These are phyloP conservation scores for Macrocentrus cingulum DNA, from an alignment of 1,140 invertebrate species.

Conservation along the genomic window DNA sequence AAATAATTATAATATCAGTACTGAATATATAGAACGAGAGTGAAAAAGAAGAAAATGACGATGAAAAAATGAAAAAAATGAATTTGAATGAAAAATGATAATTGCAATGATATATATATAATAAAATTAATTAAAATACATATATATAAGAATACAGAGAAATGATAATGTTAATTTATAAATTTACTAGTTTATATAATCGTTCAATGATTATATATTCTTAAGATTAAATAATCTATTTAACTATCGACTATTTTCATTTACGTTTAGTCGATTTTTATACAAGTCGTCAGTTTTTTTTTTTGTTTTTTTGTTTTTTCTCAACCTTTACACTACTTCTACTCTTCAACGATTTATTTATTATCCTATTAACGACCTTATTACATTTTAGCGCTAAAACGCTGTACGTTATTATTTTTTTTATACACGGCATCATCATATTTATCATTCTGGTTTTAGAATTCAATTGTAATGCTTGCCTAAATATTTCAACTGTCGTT, in stretches of 20 bases:
- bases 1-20: conserved; percentile 20
- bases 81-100: conserved; percentile 25
- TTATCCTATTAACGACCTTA: not conserved
- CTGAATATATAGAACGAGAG: not conserved
- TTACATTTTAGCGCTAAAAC: not conserved
- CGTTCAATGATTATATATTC: conserved; percentile 17
- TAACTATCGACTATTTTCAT: conserved; percentile 1
- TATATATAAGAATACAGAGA: conserved; percentile 31
- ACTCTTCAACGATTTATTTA: too few relatives aligned
- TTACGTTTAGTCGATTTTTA: conserved; percentile 7
- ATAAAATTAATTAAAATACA: conserved; percentile 42
- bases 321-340: not conserved
- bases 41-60: not conserved
- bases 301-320: too few relatives aligned
- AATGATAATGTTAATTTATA: conserved; percentile 43
- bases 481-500: not conserved
- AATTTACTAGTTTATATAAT: conserved; percentile 38
- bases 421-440: too few relatives aligned
- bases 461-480: not conserved
- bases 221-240: conserved; percentile 11
- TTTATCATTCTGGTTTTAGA: too few relatives aligned
- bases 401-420: too few relatives aligned
- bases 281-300: conserved; percentile 18
- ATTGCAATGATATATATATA: conserved; percentile 38
- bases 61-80: conserved; percentile 13